Base-by-base conservation (phyloP, 2,888 invertebrate genomes). In the Pherbina coryleti region DNA sequence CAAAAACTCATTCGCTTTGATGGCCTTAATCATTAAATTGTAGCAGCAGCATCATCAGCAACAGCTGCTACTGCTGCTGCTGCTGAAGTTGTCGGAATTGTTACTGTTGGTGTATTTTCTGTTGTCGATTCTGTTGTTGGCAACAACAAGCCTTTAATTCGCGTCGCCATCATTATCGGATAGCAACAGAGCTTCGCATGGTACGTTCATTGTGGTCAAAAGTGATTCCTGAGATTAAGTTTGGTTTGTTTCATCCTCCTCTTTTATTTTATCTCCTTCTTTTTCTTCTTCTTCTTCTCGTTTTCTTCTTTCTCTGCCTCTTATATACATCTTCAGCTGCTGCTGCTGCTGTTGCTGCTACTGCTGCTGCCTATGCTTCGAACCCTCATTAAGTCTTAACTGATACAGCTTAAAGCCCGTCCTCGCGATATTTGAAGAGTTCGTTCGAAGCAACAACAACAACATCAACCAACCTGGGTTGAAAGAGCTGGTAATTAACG, bases 21-120 rank as follows among this genome's bases (percentile, higher is more conserved):
- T 71, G 55, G 70, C 70, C 53, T 31, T 19, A 71, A 55, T 71
- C 72, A 72, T 72, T 57, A 72, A 72, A 72, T 57, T 57, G 57
- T 34, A 55, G 55, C 55, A 57, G 28, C 51, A 51, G 22, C 49
- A 69, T 72, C 72, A 57, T 19, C 71, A 71, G 28, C 71, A 71
- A 57, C 17, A 57, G 53, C 70, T 19, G 53, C 55, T n/a, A 34
- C 31, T 25, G 19, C 17, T 22, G 67, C 19, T 67, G 49, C 49
- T 37, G 19, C 19, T 55, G 1, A 3, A 0, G 22, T 49, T 67
- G 44, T 9, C 22, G 67, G 3, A 49, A 49, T 19, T 44, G 67
- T 25, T 49, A 22, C 2, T 49, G 67, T n/a, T n/a, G n/a, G n/a
- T n/a, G n/a, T n/a, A n/a, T n/a, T n/a, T n/a, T n/a, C n/a, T n/a